These are phyloP conservation scores for Tachysurus fulvidraco DNA, from an alignment of 2,113 vertebrate genomes.

Conservation along the genomic window DNA sequence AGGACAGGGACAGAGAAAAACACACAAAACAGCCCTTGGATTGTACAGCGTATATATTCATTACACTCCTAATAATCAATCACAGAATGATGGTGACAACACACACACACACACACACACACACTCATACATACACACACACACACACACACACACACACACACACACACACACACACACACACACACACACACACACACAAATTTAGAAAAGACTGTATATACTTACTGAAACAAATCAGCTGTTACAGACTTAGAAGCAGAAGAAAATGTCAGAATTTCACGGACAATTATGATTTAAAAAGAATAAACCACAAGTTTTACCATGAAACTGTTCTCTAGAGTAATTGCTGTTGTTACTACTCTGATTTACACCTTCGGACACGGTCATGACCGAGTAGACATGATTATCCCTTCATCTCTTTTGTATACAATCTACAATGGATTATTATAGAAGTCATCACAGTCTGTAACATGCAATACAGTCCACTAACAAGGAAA, in stretches of 20 bases:
- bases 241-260: not conserved
- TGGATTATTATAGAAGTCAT: not conserved
- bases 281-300: not conserved
- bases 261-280: not conserved
- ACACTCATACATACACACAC: too few relatives aligned
- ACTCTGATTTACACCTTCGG: not conserved
- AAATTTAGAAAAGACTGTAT: not conserved
- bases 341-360: not conserved
- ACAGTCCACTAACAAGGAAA: too few relatives aligned
- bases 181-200: not conserved
- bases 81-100: not conserved
- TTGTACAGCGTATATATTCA: not conserved
- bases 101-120: not conserved
- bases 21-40: not conserved
- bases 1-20: not conserved
- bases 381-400: too few relatives aligned
- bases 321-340: not conserved
- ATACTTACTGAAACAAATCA: not conserved
- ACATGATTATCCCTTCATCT: not conserved
- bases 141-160: not conserved
- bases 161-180: not conserved
- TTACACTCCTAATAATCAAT: not conserved
- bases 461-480: too few relatives aligned
- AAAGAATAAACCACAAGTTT: not conserved
- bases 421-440: not conserved